Evolutionary conservation across 2,113 vertebrate genomes (phyloP).

Genomic region (Rousettus leschenaultii): DNA sequence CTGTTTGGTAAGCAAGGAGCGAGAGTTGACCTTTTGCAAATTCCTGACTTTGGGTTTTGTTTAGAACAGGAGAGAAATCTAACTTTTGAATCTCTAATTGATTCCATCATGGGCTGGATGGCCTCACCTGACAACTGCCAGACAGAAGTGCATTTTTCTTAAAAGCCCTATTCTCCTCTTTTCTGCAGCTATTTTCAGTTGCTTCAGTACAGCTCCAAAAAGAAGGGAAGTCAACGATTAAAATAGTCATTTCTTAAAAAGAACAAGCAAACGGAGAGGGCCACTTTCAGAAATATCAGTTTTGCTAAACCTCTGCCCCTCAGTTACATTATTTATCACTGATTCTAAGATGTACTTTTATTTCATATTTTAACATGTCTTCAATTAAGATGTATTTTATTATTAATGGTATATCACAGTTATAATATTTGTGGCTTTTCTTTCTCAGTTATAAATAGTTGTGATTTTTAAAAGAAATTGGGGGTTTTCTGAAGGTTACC

Average conservation of each 20-base stretch:
- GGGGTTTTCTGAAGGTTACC: not conserved
- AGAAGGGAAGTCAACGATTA: not conserved
- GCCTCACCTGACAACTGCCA: not conserved
- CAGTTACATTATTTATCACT: not conserved
- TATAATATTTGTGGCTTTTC: not conserved
- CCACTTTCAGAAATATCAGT: not conserved
- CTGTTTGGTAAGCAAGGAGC: not conserved
- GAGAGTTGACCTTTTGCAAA: not conserved
- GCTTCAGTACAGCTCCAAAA: not conserved
- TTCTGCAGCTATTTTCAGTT: conserved; percentile 10
- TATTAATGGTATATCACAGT: not conserved
- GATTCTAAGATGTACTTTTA: not conserved
- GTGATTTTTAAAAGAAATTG: not conserved
- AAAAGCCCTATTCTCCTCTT: not conserved
- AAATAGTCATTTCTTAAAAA: conserved; percentile 18
- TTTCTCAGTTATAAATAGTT: not conserved
- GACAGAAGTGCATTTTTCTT: not conserved
- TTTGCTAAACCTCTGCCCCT: not conserved
- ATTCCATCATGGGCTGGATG: not conserved
- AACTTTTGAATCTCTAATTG: not conserved
- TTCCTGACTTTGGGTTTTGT: not conserved
- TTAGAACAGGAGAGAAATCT: not conserved
- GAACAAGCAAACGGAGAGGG: not conserved
- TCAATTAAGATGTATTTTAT: not conserved
- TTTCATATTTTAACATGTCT: conserved; percentile 7